These are phyloP conservation scores for Panthera tigris DNA, from an alignment of 2,113 vertebrate genomes.

Conservation along the genomic window DNA sequence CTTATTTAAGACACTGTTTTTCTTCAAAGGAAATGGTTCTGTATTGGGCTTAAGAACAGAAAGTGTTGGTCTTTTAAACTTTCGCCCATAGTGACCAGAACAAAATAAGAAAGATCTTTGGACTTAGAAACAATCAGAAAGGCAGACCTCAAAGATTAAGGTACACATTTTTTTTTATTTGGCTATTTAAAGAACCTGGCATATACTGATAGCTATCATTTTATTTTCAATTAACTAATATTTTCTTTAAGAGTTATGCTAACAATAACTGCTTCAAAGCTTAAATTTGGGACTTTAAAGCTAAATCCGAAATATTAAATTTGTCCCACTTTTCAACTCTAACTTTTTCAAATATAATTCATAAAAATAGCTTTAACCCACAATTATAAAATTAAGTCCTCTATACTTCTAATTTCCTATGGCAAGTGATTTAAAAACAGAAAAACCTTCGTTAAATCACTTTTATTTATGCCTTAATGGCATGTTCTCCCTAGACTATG, in stretches of 20 bases:
- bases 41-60: not conserved
- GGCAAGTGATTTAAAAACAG: not conserved
- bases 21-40: conserved; percentile 30
- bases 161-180: not conserved
- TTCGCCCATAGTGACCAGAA: not conserved
- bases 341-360: not conserved
- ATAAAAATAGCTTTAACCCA: not conserved
- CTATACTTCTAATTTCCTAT: not conserved
- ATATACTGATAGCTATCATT: not conserved
- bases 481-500: not conserved
- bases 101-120: not conserved
- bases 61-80: not conserved
- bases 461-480: not conserved
- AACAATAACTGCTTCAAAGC: not conserved
- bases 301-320: not conserved
- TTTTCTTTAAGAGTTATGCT: not conserved
- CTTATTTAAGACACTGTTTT: not conserved
- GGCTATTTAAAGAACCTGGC: not conserved
- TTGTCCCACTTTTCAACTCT: not conserved
- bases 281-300: not conserved
- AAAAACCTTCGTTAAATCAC: not conserved
- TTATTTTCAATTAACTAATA: conserved; percentile 28
- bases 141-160: not conserved
- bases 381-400: not conserved
- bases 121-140: not conserved